phyloP scores from a whole-genome alignment of 2,113 vertebrate species.

The Rhadina sibilatrix region DNA sequence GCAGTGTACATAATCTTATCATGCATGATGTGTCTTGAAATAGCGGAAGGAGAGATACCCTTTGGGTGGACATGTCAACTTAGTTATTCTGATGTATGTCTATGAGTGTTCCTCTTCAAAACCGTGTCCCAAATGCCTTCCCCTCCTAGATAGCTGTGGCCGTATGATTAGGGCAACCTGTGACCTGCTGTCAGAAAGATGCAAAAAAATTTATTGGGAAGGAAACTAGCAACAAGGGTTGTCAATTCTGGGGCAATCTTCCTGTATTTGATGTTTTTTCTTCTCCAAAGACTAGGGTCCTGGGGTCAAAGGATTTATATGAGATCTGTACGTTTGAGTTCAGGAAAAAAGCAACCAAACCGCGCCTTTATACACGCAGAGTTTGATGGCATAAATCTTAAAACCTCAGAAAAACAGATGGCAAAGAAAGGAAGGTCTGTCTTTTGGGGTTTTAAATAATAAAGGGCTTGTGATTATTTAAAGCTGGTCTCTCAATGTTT shows the following conservation, averaged over 20 bases:
- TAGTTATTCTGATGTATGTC: neutral
- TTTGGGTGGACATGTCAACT: neutral
- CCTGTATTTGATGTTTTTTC: neutral
- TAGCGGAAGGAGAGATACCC: neutral
- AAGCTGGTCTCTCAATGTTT: neutral
- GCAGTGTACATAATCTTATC: neutral
- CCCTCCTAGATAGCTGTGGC: neutral
- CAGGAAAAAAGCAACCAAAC: neutral
- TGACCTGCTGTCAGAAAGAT: neutral
- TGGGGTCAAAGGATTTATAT: neutral
- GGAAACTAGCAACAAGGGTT: neutral
- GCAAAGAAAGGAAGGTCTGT: slow-evolving; percentile 38
- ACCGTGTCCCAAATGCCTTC: neutral
- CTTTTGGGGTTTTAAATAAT: slow-evolving; percentile 20
- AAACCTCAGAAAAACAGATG: slow-evolving; percentile 51
- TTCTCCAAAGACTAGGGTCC: neutral
- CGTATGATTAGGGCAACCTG: neutral
- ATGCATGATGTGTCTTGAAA: neutral
- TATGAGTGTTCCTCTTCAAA: neutral
- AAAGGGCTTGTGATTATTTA: slow-evolving; percentile 32
- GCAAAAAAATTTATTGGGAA: neutral
- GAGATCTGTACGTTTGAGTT: neutral
- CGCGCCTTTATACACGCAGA: neutral
- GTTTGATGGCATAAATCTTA: slow-evolving; percentile 31
- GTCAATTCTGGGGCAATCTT: neutral